Evolutionary conservation across 2,797 vertebrate genomes (phyloP).

Genomic region (Phylloscopus collybita): DNA sequence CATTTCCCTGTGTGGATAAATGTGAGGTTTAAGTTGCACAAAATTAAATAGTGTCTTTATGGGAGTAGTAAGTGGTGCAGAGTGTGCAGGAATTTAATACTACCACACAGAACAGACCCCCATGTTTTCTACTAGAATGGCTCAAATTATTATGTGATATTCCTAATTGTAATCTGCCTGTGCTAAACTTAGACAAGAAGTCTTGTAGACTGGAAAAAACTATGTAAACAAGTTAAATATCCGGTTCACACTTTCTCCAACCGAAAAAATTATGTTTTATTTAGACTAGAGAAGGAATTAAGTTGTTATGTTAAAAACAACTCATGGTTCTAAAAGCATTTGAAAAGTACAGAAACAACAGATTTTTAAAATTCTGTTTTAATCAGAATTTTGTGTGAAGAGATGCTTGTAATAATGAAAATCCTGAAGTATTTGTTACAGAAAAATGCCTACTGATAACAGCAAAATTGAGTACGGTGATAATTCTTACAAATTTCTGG

Average conservation of each 20-base stretch:
- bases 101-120: background rate
- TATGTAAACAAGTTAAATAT: background rate
- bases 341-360: background rate
- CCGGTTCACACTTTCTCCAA: background rate
- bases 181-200: background rate
- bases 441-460: background rate
- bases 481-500: background rate
- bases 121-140: background rate
- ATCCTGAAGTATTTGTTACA: background rate
- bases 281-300: background rate
- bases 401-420: background rate
- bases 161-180: background rate
- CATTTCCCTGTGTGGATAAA: background rate
- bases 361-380: background rate
- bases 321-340: background rate
- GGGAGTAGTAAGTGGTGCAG: background rate
- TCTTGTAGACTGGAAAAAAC: background rate
- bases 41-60: constrained; percentile 38
- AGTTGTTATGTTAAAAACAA: background rate
- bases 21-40: constrained; percentile 44
- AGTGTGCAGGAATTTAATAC: constrained; percentile 24
- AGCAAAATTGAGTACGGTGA: background rate
- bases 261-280: background rate
- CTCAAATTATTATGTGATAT: background rate
- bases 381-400: background rate